Percentiles rank a stretch among this genome's conserved stretches.
phyloP scores from a whole-genome alignment of 1,140 invertebrate genomes.

The Maconellicoccus hirsutus region DNA sequence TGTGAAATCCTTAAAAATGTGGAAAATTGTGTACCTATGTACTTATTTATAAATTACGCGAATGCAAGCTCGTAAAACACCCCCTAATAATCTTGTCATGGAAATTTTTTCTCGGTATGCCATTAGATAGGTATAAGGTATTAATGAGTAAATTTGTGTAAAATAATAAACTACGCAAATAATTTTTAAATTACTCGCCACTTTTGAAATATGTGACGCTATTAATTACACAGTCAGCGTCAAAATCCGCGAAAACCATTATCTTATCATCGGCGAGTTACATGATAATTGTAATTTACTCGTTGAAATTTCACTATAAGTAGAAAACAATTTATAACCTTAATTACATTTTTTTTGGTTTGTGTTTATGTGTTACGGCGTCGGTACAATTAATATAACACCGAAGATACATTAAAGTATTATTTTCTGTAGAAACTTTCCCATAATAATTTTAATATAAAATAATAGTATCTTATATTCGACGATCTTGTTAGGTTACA shows the following conservation, averaged over 20 bases:
- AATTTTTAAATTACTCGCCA: not conserved
- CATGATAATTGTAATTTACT: not conserved
- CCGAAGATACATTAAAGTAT: not conserved
- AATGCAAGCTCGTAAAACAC: no score
- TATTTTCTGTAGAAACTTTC: not conserved
- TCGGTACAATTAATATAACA: not conserved
- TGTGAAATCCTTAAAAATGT: no score
- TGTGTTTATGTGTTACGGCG: not conserved
- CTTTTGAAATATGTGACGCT: not conserved
- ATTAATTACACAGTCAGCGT: not conserved
- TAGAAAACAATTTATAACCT: not conserved
- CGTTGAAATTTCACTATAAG: not conserved
- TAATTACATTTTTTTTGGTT: not conserved
- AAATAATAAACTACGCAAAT: not conserved
- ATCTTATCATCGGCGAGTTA: not conserved
- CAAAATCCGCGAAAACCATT: not conserved
- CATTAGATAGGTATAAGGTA: no score
- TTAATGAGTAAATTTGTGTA: no score
- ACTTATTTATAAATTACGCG: no score
- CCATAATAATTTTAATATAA: not conserved
- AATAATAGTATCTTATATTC: not conserved
- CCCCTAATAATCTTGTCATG: no score
- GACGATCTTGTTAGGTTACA: not conserved
- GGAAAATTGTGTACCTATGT: no score
- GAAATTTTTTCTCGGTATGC: no score